A percentile compares a stretch with the other conserved stretches of the same genome.
Evolutionary conservation across 2,888 invertebrate species (phyloP).

Genomic region (Megamerina dolium): DNA sequence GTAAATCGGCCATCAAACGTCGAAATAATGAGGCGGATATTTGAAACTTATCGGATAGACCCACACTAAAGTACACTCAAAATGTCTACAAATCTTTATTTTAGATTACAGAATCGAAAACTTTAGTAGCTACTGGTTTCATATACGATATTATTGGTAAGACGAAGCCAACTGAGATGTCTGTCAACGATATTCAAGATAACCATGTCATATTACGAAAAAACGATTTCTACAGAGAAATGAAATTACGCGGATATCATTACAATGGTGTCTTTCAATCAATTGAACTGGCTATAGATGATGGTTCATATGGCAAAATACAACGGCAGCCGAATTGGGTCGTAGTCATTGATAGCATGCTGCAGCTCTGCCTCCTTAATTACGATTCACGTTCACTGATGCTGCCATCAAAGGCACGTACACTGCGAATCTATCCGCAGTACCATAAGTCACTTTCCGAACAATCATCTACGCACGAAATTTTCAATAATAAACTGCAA

Average conservation of each 20-base stretch:
- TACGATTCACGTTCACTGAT: constrained; percentile 63
- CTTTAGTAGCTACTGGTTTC: constrained; percentile 64
- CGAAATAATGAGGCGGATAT: no score
- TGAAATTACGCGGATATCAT: constrained; percentile 65
- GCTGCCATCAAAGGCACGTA: constrained; percentile 70
- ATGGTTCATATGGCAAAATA: constrained; percentile 41
- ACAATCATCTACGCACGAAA: constrained; percentile 38
- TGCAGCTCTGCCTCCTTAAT: constrained; percentile 72
- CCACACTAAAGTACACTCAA: no score
- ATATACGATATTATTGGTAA: constrained; percentile 52
- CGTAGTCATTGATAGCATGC: constrained; percentile 80
- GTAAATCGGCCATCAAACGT: no score
- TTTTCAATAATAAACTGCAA: constrained; percentile 32
- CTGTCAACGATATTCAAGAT: constrained; percentile 24
- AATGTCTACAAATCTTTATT: neutral
- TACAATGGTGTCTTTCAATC: constrained; percentile 47
- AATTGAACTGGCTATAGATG: constrained; percentile 37
- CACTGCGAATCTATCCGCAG: constrained; percentile 62
- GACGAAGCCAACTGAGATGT: constrained; percentile 26
- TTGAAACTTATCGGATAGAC: no score
- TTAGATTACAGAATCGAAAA: constrained; percentile 62
- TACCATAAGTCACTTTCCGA: constrained; percentile 53
- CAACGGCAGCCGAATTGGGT: constrained; percentile 81
- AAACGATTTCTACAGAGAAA: constrained; percentile 65
- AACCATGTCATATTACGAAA: constrained; percentile 49